These are phyloP conservation scores for Acanthiza pusilla DNA, from an alignment of 2,797 vertebrate genomes.

Conservation along the genomic window DNA sequence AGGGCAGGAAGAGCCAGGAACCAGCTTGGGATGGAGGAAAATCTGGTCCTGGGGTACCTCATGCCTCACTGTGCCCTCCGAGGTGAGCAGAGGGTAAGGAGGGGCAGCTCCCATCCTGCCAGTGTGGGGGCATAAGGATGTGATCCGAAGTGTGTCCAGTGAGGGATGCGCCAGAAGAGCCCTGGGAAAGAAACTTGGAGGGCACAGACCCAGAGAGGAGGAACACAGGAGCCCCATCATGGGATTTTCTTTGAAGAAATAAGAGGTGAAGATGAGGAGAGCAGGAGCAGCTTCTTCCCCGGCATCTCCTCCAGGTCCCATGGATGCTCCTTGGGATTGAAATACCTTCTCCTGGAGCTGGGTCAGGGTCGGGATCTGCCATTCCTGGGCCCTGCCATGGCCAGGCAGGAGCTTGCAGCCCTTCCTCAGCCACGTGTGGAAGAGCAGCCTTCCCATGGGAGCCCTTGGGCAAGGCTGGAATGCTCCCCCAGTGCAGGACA, in stretches of 20 bases:
- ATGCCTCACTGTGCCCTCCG: accelerated
- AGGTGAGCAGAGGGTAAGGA: not conserved
- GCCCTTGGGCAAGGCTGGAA: not conserved
- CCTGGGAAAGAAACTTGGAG: not conserved
- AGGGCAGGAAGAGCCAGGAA: not conserved
- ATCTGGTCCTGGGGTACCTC: not conserved
- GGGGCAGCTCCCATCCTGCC: not conserved
- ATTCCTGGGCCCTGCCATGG: not conserved
- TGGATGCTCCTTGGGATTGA: not conserved
- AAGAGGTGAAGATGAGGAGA: not conserved
- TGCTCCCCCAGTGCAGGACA: accelerated
- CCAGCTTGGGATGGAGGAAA: accelerated
- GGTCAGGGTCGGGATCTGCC: not conserved
- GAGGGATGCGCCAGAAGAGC: not conserved
- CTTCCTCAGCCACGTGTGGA: not conserved
- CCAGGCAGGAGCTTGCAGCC: accelerated
- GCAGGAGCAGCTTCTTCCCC: not conserved
- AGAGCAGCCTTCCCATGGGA: not conserved
- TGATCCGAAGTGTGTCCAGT: not conserved
- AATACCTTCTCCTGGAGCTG: not conserved
- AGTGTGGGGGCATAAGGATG: accelerated
- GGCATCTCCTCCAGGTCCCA: not conserved
- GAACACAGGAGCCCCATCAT: accelerated
- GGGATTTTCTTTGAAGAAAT: not conserved
- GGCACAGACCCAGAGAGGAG: not conserved